Base-by-base conservation (phyloP, 2,113 vertebrate genomes). In the Saguinus midas region DNA sequence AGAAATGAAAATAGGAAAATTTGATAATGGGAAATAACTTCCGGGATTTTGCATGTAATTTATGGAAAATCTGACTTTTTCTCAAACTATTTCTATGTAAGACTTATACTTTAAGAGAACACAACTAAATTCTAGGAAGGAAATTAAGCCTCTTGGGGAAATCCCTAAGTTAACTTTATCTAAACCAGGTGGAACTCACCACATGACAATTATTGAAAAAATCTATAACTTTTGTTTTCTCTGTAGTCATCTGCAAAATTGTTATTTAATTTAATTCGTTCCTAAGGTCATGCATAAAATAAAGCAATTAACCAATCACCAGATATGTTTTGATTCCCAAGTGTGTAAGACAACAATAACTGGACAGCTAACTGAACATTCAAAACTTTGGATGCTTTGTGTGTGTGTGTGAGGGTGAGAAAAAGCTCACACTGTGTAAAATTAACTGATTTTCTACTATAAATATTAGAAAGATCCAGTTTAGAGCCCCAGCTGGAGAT, bases 1-100 rank as follows among this genome's bases (percentile, higher is more conserved):
- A 89, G 61, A 45, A 73, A 72, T 70, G 25, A 25, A 52, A 92
- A 87, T 35, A 50, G 72, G 48, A 83, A 82, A 85, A 92, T n/a
- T 55, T 83, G 35, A 76, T 73, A 52, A 58, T 70, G 32, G 18
- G 18, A 52, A 87, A 70, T 85, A 84, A n/a, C 12, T 81, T 91
- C 14, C 79, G 16, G 16, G 16, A 13, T 91, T 89, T 96, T 87
- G 57, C 68, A 72, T 48, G 40, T 58, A 64, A 90, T 91, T 82
- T 83, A 79, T 61, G 68, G 27, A 96, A 96, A 94, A 93, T 37
- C 5, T 29, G 81, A 76, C 27, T 76, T 86, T 94, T 50, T 1
- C 37, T 9, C 12, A 87, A 82, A 85, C 57, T 35, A 83, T 50
- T 83, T 91, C 68, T 76, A 55, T 43, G 27, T 88, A 61, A 66